A percentile compares a stretch with the other conserved stretches of the same genome.
Evolutionary conservation across 1,140 invertebrate species (phyloP).

Genomic region (Drosophila nebulosa): DNA sequence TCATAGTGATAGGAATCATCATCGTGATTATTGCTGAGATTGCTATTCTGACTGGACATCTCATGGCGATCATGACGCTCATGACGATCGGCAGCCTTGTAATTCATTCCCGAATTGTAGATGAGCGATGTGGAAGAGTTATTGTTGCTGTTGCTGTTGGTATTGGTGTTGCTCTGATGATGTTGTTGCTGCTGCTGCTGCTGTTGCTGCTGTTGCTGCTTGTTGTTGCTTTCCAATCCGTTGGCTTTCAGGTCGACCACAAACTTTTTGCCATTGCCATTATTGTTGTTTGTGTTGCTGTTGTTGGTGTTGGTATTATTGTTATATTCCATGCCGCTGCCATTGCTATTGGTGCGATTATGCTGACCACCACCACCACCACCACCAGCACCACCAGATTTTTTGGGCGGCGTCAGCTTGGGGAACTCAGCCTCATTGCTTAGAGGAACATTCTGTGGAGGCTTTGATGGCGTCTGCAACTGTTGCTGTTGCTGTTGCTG

Average conservation of each 20-base stretch:
- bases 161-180: neutral
- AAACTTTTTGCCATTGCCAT: constrained; percentile 47
- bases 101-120: constrained; percentile 77
- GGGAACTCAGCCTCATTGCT: constrained; percentile 79
- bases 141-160: constrained; percentile 37
- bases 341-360: constrained; percentile 65
- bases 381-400: constrained; percentile 37
- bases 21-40: constrained; percentile 63
- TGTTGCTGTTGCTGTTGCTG: constrained; percentile 69
- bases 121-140: constrained; percentile 41
- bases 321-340: constrained; percentile 62
- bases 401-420: constrained; percentile 78
- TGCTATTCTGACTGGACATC: constrained; percentile 78
- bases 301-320: constrained; percentile 37
- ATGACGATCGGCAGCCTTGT: constrained; percentile 66
- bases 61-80: constrained; percentile 74
- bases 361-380: constrained; percentile 39
- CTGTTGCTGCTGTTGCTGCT: constrained; percentile 30
- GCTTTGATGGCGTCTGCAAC: constrained; percentile 36
- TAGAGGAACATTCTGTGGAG: constrained; percentile 61
- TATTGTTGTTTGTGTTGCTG: neutral
- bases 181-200: constrained; percentile 46
- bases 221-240: constrained; percentile 56
- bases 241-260: constrained; percentile 61
- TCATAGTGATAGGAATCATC: constrained; percentile 67